A percentile compares a stretch with the other conserved stretches of the same genome.
phyloP scores from a whole-genome alignment of 2,797 vertebrate species.

The Amniataba percoides region DNA sequence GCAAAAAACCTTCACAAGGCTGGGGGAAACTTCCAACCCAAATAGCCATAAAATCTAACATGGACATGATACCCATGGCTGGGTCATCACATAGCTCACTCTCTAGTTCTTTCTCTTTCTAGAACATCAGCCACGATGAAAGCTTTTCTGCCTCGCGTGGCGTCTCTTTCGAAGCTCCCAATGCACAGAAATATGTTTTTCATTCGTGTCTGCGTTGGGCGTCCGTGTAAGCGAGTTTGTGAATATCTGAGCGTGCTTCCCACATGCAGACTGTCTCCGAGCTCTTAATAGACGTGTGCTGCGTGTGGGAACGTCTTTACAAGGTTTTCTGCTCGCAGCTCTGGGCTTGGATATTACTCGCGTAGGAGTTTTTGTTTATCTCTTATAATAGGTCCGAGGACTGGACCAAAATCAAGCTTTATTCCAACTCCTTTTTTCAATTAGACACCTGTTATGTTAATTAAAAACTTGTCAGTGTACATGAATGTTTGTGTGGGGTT shows the following conservation, averaged over 20 bases:
- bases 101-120: too few relatives aligned
- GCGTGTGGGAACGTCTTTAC: constrained; percentile 57
- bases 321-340: constrained; percentile 46
- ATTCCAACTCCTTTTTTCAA: constrained; percentile 41
- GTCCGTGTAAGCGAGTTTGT: constrained; percentile 37
- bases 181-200: background rate
- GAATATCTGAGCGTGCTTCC: constrained; percentile 48
- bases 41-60: too few relatives aligned
- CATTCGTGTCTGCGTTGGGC: constrained; percentile 24
- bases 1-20: background rate
- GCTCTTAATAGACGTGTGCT: constrained; percentile 65
- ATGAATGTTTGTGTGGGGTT: background rate
- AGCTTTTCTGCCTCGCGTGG: background rate
- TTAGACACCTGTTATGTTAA: constrained; percentile 32
- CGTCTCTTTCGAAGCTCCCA: background rate
- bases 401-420: constrained; percentile 32
- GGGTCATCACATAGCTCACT: too few relatives aligned
- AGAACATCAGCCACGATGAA: constrained; percentile 23
- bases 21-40: too few relatives aligned
- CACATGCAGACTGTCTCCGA: constrained; percentile 66
- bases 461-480: background rate
- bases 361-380: constrained; percentile 73
- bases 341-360: constrained; percentile 40
- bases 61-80: too few relatives aligned
- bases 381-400: constrained; percentile 51